These are phyloP conservation scores for Cepaea nemoralis DNA, from an alignment of 1,140 invertebrate species.

Conservation along the genomic window DNA sequence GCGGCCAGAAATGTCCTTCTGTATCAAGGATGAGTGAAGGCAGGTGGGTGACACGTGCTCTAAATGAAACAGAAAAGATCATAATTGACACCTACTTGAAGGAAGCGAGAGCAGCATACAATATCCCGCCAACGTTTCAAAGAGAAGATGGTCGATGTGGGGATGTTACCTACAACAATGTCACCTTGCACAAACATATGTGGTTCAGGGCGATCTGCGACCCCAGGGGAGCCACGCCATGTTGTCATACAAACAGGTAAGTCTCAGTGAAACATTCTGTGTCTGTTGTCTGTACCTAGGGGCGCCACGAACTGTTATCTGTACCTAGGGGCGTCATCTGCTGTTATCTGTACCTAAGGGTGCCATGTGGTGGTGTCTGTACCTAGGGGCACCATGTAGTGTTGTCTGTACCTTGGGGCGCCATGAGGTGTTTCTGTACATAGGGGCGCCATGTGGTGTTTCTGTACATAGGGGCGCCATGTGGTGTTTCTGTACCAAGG, in stretches of 20 bases:
- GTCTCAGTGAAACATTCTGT: too few species aligned
- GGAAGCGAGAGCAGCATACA: constrained; percentile 14
- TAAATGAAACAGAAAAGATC: constrained; percentile 7
- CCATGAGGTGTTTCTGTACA: too few species aligned
- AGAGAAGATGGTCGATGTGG: constrained; percentile 40
- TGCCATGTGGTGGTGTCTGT: too few species aligned
- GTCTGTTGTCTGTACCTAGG: too few species aligned
- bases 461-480: too few species aligned
- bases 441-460: too few species aligned
- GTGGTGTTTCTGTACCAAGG: too few species aligned
- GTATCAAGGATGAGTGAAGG: constrained; percentile 38
- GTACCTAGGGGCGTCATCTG: too few species aligned
- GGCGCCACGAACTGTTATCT: too few species aligned
- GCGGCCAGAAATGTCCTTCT: constrained; percentile 14
- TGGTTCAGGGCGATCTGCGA: constrained; percentile 43
- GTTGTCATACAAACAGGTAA: constrained; percentile 32
- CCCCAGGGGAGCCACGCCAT: constrained; percentile 39
- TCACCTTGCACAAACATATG: constrained; percentile 11
- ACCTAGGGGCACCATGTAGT: too few species aligned
- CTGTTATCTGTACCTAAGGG: too few species aligned
- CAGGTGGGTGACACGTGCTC: constrained; percentile 20
- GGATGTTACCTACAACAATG: constrained; percentile 24
- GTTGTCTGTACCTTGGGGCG: too few species aligned
- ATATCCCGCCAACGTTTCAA: constrained; percentile 36
- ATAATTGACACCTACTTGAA: constrained; percentile 38